These are phyloP conservation scores for Campoplex capitator DNA, from an alignment of 2,888 invertebrate genomes.

Conservation along the genomic window DNA sequence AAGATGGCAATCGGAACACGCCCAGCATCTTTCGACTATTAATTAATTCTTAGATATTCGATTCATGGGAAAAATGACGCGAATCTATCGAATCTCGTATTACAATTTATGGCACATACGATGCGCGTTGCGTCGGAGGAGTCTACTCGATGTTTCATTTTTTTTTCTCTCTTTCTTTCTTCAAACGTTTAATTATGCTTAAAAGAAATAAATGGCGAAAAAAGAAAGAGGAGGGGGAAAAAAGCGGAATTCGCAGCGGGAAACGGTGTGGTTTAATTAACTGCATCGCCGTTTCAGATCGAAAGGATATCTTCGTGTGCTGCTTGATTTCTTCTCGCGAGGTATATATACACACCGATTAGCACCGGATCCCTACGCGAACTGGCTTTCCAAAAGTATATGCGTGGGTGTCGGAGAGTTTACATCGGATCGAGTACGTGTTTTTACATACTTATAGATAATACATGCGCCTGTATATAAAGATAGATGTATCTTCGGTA, in stretches of 20 bases:
- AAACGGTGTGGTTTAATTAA: conserved; percentile 57
- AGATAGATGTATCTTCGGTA: background rate
- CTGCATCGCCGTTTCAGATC: conserved; percentile 36
- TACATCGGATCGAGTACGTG: conserved; percentile 43
- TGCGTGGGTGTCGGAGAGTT: conserved; percentile 61
- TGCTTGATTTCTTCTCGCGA: conserved; percentile 48
- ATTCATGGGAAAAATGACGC: background rate
- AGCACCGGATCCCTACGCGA: conserved; percentile 47
- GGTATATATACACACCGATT: conserved; percentile 7
- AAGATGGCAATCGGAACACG: background rate
- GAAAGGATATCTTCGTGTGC: conserved; percentile 24
- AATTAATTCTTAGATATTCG: background rate
- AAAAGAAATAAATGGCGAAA: background rate
- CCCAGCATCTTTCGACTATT: background rate
- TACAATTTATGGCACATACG: background rate
- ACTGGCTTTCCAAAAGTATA: conserved; percentile 55
- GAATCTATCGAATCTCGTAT: background rate
- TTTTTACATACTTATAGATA: conserved; percentile 11
- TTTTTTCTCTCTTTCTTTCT: background rate
- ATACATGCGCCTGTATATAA: background rate
- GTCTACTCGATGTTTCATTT: background rate
- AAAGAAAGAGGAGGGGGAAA: background rate
- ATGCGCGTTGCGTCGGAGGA: background rate
- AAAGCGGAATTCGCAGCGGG: conserved; percentile 51
- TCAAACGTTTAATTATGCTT: conserved; percentile 22